Percentiles rank a stretch among this genome's conserved stretches.
These are phyloP conservation scores for Calliphora vicina DNA, from an alignment of 1,140 invertebrate genomes.

Conservation along the genomic window DNA sequence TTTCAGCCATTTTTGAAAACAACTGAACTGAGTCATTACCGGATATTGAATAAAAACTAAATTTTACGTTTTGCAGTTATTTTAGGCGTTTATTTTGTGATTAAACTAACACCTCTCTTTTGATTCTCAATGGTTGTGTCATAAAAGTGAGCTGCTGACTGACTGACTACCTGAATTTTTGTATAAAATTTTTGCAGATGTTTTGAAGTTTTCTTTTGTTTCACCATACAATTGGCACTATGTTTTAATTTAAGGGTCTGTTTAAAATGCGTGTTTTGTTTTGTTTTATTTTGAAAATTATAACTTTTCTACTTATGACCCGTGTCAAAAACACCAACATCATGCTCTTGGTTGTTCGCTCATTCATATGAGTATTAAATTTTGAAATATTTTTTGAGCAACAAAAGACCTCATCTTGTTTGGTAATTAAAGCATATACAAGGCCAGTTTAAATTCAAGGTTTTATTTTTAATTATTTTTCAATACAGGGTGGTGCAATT, in stretches of 20 bases:
- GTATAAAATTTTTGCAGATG: background rate
- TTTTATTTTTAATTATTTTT: background rate
- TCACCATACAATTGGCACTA: background rate
- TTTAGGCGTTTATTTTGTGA: background rate
- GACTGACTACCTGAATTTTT: background rate
- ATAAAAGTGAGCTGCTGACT: background rate
- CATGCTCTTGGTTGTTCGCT: background rate
- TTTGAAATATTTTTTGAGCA: background rate
- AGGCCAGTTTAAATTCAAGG: background rate
- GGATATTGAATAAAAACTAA: constrained; percentile 13
- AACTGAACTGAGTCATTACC: constrained; percentile 14
- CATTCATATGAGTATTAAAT: background rate
- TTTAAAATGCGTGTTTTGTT: background rate
- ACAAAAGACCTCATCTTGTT: background rate
- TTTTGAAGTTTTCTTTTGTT: background rate
- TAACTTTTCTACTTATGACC: constrained; percentile 1
- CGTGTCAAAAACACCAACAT: background rate
- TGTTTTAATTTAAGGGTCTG: background rate
- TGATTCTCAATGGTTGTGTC: too few relatives aligned
- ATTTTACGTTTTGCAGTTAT: background rate
- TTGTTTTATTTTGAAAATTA: background rate
- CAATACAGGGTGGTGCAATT: background rate
- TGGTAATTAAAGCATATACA: background rate
- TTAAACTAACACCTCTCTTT: background rate
- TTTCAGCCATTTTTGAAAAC: background rate